Base-by-base conservation (phyloP, 2,888 invertebrate species). In the Lomographa bimaculata region DNA sequence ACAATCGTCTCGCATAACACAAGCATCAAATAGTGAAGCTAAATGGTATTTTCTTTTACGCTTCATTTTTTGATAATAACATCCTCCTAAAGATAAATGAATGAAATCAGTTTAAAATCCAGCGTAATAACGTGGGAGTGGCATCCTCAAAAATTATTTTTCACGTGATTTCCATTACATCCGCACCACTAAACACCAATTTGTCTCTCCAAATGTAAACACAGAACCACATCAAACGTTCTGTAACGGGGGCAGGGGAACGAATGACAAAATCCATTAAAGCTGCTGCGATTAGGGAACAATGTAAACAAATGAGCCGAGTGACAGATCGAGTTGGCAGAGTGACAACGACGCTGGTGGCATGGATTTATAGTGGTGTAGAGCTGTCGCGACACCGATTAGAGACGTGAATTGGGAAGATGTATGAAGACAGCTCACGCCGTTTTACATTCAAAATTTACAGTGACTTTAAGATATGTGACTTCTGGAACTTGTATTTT, bases 241-340 rank as follows among this genome's bases (percentile, higher is more conserved):
- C 23, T 14, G 26, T 8, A 43, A 23, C 36, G 60, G 61, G 60
- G 59, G 57, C 61, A 70, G 65, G 66, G 64, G 68, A 46, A 35
- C 38, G 42, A 85, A 83, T 85, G 85, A 87, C 84, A 82, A 83
- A 83, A 77, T 84, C 85, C 86, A 87, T 89, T 87, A 86, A 85
- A 74, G 72, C 78, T 62, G 66, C 64, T 64, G 57, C 67, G 72
- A 85, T 89, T 85, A 80, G 84, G 84, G 82, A 84, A 83, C 86
- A 86, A 82, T 87, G 85, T 85, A 83, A 85, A 83, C 86, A 86
- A 83, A 87, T 82, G 84, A 81, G 75, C 51, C 80, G 65, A 77
- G 68, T 82, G 89, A 87, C 86, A 87, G 85, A 84, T 80, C 67
- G 70, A 67, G 79, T 76, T 85, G 85, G 86, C 86, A 85, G 37